phyloP scores from a whole-genome alignment of 2,888 invertebrate species.

The Dolomedes plantarius region DNA sequence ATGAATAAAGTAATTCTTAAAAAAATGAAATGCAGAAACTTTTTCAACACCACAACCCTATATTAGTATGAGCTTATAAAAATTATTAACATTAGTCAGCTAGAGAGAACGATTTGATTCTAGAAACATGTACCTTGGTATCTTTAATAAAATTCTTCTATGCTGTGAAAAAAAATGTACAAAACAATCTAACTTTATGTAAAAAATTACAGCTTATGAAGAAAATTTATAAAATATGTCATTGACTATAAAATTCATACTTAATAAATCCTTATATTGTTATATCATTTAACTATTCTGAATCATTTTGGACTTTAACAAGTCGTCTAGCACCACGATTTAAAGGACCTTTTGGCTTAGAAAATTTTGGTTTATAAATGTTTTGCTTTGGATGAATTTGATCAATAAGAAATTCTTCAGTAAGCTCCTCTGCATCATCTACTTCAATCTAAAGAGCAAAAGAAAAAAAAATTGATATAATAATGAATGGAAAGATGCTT shows the following conservation, averaged over 20 bases:
- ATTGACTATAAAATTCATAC: constrained; percentile 10
- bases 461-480: constrained; percentile 5
- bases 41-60: too few relatives aligned
- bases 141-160: background rate
- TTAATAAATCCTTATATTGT: background rate
- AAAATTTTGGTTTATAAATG: constrained; percentile 92
- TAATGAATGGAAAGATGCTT: too few relatives aligned
- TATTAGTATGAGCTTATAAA: too few relatives aligned
- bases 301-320: constrained; percentile 63
- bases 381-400: constrained; percentile 95
- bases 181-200: constrained; percentile 7
- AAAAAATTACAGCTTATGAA: constrained; percentile 1
- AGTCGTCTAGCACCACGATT: constrained; percentile 93
- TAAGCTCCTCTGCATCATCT: constrained; percentile 91
- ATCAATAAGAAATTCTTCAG: constrained; percentile 91
- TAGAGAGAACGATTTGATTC: too few relatives aligned
- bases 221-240: constrained; percentile 9
- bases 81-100: too few relatives aligned
- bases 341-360: constrained; percentile 97
- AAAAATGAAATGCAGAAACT: too few relatives aligned
- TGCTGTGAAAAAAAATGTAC: background rate
- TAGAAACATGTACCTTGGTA: too few relatives aligned
- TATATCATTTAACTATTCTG: constrained; percentile 14
- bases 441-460: constrained; percentile 87
- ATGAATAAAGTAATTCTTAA: too few relatives aligned